Evolutionary conservation across 2,797 vertebrate genomes (phyloP), one percentile per base, ranked within the genome.

Genomic region (Oreochromis mossambicus): DNA sequence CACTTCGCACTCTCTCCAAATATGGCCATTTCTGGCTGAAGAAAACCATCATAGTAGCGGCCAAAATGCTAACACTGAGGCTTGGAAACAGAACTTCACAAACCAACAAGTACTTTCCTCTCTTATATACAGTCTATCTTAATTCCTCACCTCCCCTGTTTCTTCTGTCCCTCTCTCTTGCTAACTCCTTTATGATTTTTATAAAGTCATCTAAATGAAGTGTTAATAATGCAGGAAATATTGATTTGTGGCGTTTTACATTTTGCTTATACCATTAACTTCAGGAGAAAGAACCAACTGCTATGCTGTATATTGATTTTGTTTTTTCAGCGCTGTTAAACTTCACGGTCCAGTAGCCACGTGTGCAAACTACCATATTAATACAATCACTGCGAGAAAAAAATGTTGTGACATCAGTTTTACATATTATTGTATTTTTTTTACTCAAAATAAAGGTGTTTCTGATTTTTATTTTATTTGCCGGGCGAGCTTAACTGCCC

Each of bases 271-370:
- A 34, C 38, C 48, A 21, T 83, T 80, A 54, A 43, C 34, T 83
- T 78, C 21, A 75, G 81, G 73, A 77, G 68, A 24, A 84, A 61
- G 56, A 8, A 76, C 52, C 5, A 8, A 48, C 50, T 54, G n/a
- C 26, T 34, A 11, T 14, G 26, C 6, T 10, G 3, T 41, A 2
- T 88, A 90, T 89, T 83, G 82, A 92, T 91, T 77, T 24, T 24
- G 21, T 21, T 84, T 78, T 82, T 79, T 51, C 82, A 77, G 79
- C 80, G 36, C 19, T 5, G 19, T 19, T 48, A 63, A 81, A 73
- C 12, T 75, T 86, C 68, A 76, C 4, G 4, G 54, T 63, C 34
- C 66, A 77, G 77, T 73, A 68, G 78, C 34, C 63, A 38, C 1
- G 2, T 19, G 15, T n/a, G 14, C 6, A 43, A 73, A 83, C 77